phyloP scores from a whole-genome alignment of 2,888 invertebrate genomes.

The Eupithecia exiguata region DNA sequence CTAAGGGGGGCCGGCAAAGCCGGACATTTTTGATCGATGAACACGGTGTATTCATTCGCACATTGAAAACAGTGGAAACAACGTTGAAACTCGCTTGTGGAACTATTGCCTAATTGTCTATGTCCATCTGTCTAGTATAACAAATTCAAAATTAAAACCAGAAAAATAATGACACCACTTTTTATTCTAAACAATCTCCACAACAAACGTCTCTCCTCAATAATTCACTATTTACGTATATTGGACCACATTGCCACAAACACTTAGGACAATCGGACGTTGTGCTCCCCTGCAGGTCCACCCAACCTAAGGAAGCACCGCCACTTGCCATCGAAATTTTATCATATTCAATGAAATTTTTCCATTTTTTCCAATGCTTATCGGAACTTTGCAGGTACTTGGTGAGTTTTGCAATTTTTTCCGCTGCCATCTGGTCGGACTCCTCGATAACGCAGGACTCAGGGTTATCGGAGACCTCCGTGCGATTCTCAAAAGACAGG shows the following conservation, averaged over 20 bases:
- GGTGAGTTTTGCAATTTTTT: slow-evolving; percentile 81
- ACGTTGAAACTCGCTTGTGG: too few relatives aligned
- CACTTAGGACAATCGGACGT: slow-evolving; percentile 67
- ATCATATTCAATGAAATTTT: slow-evolving; percentile 61
- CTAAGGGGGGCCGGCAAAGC: too few relatives aligned
- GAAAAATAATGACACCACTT: slow-evolving; percentile 54
- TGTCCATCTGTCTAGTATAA: too few relatives aligned
- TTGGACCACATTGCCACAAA: slow-evolving; percentile 79
- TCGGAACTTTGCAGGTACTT: slow-evolving; percentile 66
- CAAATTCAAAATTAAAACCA: background rate
- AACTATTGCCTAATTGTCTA: too few relatives aligned
- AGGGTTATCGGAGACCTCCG: slow-evolving; percentile 58
- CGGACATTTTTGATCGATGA: too few relatives aligned
- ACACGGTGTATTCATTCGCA: too few relatives aligned
- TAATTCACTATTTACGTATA: slow-evolving; percentile 68
- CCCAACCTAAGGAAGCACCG: slow-evolving; percentile 56
- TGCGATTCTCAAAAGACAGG: slow-evolving; percentile 64
- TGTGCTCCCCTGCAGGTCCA: slow-evolving; percentile 57
- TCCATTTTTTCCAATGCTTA: slow-evolving; percentile 66
- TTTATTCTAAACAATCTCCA: slow-evolving; percentile 55
- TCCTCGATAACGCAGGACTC: slow-evolving; percentile 55
- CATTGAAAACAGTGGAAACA: too few relatives aligned
- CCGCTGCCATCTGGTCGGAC: slow-evolving; percentile 61
- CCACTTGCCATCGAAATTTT: slow-evolving; percentile 50
- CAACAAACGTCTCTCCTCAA: slow-evolving; percentile 56